Base-by-base conservation (phyloP, 2,888 invertebrate species). In the Portevinia maculata region DNA sequence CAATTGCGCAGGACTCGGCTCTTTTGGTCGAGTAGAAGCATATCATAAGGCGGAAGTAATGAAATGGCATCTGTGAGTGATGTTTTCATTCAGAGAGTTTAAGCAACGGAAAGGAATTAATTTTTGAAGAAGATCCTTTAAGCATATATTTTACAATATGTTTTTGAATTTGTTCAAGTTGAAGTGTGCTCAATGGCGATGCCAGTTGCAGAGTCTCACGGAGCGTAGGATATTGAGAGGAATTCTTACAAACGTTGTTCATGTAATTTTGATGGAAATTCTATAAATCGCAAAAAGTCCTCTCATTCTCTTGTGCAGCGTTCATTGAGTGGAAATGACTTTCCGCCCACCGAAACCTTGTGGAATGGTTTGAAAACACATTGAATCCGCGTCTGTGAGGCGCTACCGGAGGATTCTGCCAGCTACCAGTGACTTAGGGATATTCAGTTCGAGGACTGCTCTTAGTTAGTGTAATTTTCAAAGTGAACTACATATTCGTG, bases 1-100 rank as follows among this genome's bases (percentile, higher is more conserved):
- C 1, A n/a, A 59, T 9, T 79, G 79, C 79, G 79, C 79, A 79
- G 67, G 74, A 69, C 52, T 32, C 28, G 24, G 11, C 9, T 30
- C 13, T 19, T 28, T 30, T 7, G 15, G 1, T 7, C 11, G 19
- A 21, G 39, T 32, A 52, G 39, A 32, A 52, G 1, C 17, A 9
- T n/a, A n/a, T n/a, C n/a, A 15, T 32, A 21, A 48, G 48, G 6
- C 8, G 44, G 32, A 34, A 9, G 15, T n/a, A 30, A 19, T 37
- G 3, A 19, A 52, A 30, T 34, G 71, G 46, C 24, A 32, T 53
- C 53, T 55, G 53, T 62, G 62, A 62, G 71, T 71, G 64, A 55
- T 64, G 28, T 39, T 64, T 73, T 64, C 62, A 62, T 73, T 73
- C 39, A 73, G 62, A n/a, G 34, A 13, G 24, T 24, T 41, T 28